phyloP scores from a whole-genome alignment of 2,888 invertebrate species.

The Agriopis aurantiaria region DNA sequence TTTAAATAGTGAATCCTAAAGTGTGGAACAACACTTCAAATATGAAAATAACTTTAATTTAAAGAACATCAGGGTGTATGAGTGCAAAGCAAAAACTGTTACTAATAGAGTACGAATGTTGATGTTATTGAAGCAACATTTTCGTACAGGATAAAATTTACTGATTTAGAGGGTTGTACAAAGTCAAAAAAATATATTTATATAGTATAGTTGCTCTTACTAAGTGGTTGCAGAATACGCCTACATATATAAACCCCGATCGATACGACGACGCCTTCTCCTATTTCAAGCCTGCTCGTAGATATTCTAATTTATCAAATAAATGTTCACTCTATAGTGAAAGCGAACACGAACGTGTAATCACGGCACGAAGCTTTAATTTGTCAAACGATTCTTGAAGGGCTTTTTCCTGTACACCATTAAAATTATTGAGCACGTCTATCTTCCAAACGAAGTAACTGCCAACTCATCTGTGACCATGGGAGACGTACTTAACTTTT shows the following conservation, averaged over 20 bases:
- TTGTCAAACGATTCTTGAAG: conserved; percentile 55
- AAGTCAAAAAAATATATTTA: not conserved
- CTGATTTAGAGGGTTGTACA: not conserved
- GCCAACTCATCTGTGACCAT: conserved; percentile 23
- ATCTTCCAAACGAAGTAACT: conserved; percentile 36
- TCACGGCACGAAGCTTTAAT: conserved; percentile 59
- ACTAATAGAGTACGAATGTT: not conserved
- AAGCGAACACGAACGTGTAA: conserved; percentile 59
- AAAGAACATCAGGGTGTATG: too few relatives aligned
- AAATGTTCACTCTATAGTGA: conserved; percentile 62
- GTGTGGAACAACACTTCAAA: too few relatives aligned
- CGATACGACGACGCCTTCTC: conserved; percentile 25
- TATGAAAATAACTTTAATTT: too few relatives aligned
- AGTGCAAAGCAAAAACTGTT: too few relatives aligned
- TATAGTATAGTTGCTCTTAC: not conserved
- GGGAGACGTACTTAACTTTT: conserved; percentile 32
- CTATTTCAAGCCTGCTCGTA: conserved; percentile 32
- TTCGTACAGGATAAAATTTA: not conserved
- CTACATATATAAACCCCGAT: conserved; percentile 14
- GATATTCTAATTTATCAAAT: conserved; percentile 55
- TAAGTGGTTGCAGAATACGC: conserved; percentile 6
- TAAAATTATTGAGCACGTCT: conserved; percentile 37
- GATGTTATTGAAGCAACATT: not conserved
- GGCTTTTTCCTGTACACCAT: conserved; percentile 48
- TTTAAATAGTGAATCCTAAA: too few relatives aligned